Base-by-base conservation (phyloP, 2,888 invertebrate genomes). In the Leucozona laternaria region DNA sequence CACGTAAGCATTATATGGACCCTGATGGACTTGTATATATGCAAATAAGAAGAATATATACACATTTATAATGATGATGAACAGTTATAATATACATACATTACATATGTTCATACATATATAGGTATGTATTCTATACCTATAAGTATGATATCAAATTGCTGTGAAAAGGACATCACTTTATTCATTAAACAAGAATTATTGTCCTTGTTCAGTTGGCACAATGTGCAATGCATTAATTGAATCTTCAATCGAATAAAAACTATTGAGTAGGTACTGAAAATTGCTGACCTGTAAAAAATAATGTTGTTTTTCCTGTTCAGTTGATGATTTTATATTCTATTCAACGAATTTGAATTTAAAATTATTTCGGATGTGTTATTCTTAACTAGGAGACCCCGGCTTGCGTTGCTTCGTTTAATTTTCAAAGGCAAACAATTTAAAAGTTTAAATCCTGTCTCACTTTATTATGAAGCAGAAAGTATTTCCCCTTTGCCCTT, bases 231-330 rank as follows among this genome's bases (percentile, higher is more conserved):
- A 68, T 50, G 60, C 70, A 78, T 73, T 43, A 60, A 77, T 57
- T 81, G 78, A 73, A 68, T 43, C 53, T 62, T 55, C 48, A 79
- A 77, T 81, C 55, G 45, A 62, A 64, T 64, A 57, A 71, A 71
- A 62, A 64, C 71, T 64, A n/a, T 70, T 62, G 55, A 73, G 55
- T 37, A 50, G 43, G 1, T 37, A 15, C 40, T 60, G 37, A 73
- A 73, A 79, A 62, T 57, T 83, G 48, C 62, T 73, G 73, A 75
- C 48, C 62, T 79, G 79, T 70, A 28, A 73, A 73, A 15, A 70
- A n/a, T 48, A 62, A 40, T 34, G 45, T 40, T 45, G 15, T 45
- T 68, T 60, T 60, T 53, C 37, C 68, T 62, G 62, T 58, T 57
- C 43, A 31, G 7, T 77, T 64, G 58, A 72, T 22, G 57, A 4